Base-by-base conservation (phyloP, 2,797 vertebrate genomes). In the Acrossocheilus fasciatus region DNA sequence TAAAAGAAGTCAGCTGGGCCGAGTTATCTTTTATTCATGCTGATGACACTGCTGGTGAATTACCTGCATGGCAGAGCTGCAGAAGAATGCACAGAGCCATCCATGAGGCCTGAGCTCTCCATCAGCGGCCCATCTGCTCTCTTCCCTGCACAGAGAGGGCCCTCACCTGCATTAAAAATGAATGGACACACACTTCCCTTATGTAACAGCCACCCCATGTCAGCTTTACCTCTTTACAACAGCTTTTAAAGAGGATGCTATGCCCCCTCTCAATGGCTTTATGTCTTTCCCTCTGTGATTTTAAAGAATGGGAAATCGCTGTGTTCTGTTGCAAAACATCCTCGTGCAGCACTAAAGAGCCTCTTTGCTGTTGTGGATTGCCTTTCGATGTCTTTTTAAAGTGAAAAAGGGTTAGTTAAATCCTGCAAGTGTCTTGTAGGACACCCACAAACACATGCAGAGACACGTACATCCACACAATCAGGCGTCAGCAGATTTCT, bases 11-110 rank as follows among this genome's bases (percentile, higher is more conserved):
- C 93, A 94, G 93, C 93, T 94, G 92, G 90, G 92, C 91, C 91
- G 91, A 91, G 92, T 93, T 93, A 95, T 95, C 89, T 94, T 94
- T 95, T 94, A 96, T 95, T 96, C 94, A 95, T 96, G 92, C 91
- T 87, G 90, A 93, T 92, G 91, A 93, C 93, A 93, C 94, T 69
- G 86, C 87, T 93, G 92, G 92, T 95, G 95, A 94, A 95, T 96
- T 94, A 95, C 94, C 93, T 95, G 94, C 94, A 95, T 93, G 94
- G 93, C 93, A 93, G 93, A 93, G 93, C 92, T 93, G 94, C 93
- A 93, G 91, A 93, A 93, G 92, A 95, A 94, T 91, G 92, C 92
- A 92, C 89, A 92, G 93, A 50, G 79, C 92, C 92, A 94, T 93
- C 91, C 92, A 91, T 88, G 72, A 85, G 92, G 88, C 88, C 93